Base-by-base conservation (phyloP, 1,140 invertebrate species). In the Leptopilina boulardi region DNA sequence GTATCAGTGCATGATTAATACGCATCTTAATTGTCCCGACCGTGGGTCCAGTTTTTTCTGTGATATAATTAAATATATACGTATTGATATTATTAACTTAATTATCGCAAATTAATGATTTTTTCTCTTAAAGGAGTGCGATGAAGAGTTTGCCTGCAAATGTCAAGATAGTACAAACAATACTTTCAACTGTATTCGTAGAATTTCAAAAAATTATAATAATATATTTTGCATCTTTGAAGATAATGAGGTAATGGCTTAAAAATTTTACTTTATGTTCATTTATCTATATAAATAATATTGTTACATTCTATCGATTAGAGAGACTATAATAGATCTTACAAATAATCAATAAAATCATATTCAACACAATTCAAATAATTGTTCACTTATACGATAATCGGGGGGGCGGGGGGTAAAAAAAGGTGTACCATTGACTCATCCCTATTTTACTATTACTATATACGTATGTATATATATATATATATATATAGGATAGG, bases 161-260 rank as follows among this genome's bases (percentile, higher is more conserved):
- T 97, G 96, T 85, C 94, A 97, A 89, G 96, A 97, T 88, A 88
- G 94, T 0, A 92, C 86, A 82, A 98, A 98, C 86, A 98, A 98
- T 85, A 97, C 97, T 0, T 98, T 94, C 83, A 90, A 90, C 0
- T 98, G 97, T 86, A 78, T 97, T 4, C 88, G 96, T 70, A 92
- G 93, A 75, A 80, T 96, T 30, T 87, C 90, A 1, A 78, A 92
- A 47, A 23, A 86, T 2, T 81, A 86, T 44, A 93, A 96, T 85
- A 92, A 93, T 77, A 93, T 97, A 77, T 97, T 94, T 83, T 98
- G 97, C 85, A 83, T 92, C 76, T 96, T 97, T 88, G 87, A 91
- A 30, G 96, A 97, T 87, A 79, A 92, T 54, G 91, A 96, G 92
- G 96, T 96, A 92, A 84, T 41, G 41, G 19, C 18, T n/a, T 15